Evolutionary conservation across 2,113 vertebrate species (phyloP), one percentile per base, ranked within the genome.

Genomic region (Symphodus melops): DNA sequence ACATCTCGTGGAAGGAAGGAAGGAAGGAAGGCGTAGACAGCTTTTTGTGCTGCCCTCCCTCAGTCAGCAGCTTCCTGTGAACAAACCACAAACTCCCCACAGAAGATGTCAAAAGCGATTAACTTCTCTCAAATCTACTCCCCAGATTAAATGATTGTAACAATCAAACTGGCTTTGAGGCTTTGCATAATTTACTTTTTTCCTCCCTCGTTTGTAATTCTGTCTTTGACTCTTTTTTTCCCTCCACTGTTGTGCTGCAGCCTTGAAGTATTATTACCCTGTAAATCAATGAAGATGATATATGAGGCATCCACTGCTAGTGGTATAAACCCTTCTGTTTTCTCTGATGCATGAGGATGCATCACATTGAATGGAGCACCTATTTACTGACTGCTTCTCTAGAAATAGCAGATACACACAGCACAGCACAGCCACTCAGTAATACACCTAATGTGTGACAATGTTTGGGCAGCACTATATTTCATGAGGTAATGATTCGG

Each of bases 201-300:
- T 79, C 28, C 59, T 62, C 67, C 66, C 49, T 77, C 37, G 84
- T 72, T 79, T 39, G 60, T 70, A 83, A 74, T 41, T 71, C 70
- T 81, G 56, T 36, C 80, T 89, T 75, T 84, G 75, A 79, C 69
- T 82, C 69, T 28, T 39, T 39, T 41, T 41, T 76, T 78, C 57
- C 49, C 71, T 81, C 69, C 49, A 60, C 71, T 87, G 76, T 72
- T 86, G 81, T 85, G 75, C 75, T 41, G 73, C 69, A 85, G 79
- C 85, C 84, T 81, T 88, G 83, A 84, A 86, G 75, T 76, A 87
- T 90, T 92, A 92, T 90, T 89, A 90, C 75, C 68, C 80, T 80
- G 81, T 87, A 85, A 91, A 91, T 93, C 90, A 80, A 91, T 89
- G 84, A 75, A 76, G 81, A 87, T 87, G 87, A 93, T 89, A 68